A percentile compares a stretch with the other conserved stretches of the same genome.
phyloP scores from a whole-genome alignment of 2,797 vertebrate species.

The Sebastes steindachneri region DNA sequence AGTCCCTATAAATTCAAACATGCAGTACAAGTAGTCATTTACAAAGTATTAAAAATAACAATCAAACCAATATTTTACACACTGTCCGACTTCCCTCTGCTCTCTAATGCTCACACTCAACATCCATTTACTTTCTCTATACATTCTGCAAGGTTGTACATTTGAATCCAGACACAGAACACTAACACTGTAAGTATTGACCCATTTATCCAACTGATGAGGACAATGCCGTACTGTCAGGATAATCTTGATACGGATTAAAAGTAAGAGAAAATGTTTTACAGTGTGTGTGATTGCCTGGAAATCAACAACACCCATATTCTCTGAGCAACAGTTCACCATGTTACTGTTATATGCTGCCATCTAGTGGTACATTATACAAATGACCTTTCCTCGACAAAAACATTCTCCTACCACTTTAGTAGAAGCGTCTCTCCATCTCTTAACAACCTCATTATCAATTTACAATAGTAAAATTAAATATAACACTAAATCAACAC shows the following conservation, averaged over 20 bases:
- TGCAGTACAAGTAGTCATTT: background rate
- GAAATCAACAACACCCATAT: background rate
- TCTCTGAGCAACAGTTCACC: constrained; percentile 5
- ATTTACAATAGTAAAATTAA: background rate
- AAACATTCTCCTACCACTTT: background rate
- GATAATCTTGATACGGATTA: background rate
- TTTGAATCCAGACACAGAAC: constrained; percentile 2
- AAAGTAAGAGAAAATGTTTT: background rate
- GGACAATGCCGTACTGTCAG: background rate
- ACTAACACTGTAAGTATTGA: background rate
- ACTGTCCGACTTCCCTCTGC: background rate
- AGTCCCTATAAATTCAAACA: background rate
- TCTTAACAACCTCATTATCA: background rate
- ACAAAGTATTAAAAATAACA: constrained; percentile 35
- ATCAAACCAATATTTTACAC: constrained; percentile 1
- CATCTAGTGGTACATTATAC: constrained; percentile 64
- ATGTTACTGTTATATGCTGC: constrained; percentile 38
- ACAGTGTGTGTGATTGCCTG: background rate
- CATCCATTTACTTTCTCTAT: constrained; percentile 8
- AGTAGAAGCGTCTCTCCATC: background rate
- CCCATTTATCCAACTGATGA: background rate
- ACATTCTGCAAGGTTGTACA: background rate
- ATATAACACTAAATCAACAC: background rate
- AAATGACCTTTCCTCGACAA: background rate
- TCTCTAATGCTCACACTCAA: background rate